Conservation (phyloP, 2,113 vertebrate species). For the Chaetorhynchus papuensis region DNA sequence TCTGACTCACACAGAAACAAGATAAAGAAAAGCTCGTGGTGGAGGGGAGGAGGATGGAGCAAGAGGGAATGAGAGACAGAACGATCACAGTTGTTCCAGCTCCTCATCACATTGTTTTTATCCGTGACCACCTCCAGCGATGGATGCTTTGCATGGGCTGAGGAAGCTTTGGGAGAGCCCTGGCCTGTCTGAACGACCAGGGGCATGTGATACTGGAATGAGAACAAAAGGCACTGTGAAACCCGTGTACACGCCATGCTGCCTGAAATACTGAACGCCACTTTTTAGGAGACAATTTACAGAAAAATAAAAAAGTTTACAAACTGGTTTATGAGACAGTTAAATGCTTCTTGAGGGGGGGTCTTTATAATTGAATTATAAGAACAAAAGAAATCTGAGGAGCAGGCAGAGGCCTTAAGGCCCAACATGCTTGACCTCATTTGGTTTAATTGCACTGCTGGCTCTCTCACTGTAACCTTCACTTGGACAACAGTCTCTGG, state of each 20-base stretch:
- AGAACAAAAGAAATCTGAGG: conserved; percentile 62
- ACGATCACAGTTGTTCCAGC: not conserved
- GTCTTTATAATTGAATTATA: conserved; percentile 58
- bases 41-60: not conserved
- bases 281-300: conserved; percentile 48
- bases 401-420: conserved; percentile 47
- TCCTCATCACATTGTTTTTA: not conserved
- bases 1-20: not conserved
- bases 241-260: fast-evolving
- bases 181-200: not conserved
- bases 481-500: conserved; percentile 43
- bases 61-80: not conserved
- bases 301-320: conserved; percentile 62
- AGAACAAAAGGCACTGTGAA: not conserved
- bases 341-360: conserved; percentile 22
- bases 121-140: not conserved
- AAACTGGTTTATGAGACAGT: conserved; percentile 49
- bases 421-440: conserved; percentile 55
- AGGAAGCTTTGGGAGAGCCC: not conserved
- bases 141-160: not conserved
- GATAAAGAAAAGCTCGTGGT: not conserved
- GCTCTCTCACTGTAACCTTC: conserved; percentile 33
- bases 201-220: not conserved
- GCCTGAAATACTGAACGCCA: not conserved
- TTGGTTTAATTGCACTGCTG: conserved; percentile 56